Evolutionary conservation across 2,888 invertebrate species (phyloP).

Genomic region (Cantharis rufa): DNA sequence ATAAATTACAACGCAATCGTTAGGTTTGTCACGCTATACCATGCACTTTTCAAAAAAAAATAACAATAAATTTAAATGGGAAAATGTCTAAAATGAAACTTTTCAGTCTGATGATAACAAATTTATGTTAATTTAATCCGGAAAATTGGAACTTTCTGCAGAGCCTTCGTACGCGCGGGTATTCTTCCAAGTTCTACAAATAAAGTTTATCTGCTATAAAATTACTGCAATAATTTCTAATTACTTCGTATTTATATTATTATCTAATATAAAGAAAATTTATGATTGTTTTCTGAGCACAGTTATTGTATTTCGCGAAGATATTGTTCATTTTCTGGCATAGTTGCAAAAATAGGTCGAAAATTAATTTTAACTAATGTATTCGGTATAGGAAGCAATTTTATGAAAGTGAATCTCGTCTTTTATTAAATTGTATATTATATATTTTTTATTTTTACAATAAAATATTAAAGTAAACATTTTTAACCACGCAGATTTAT

Average conservation of each 20-base stretch:
- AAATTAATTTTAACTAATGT: background rate
- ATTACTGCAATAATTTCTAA: background rate
- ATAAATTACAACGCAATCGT: conserved; percentile 15
- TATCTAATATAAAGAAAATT: background rate
- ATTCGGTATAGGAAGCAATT: background rate
- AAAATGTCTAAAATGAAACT: background rate
- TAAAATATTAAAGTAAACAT: background rate
- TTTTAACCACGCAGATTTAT: background rate
- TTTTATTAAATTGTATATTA: background rate
- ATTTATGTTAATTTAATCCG: background rate
- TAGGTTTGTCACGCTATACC: conserved; percentile 10
- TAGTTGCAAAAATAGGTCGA: background rate
- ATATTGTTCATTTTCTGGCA: background rate
- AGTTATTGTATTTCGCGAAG: background rate
- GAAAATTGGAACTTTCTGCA: background rate
- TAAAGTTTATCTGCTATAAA: background rate
- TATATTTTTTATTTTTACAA: background rate
- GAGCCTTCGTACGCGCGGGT: background rate
- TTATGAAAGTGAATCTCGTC: background rate
- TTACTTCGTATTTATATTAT: background rate
- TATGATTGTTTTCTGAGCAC: background rate
- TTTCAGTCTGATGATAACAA: background rate
- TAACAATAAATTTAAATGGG: background rate
- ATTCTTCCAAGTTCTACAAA: background rate
- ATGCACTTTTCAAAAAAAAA: background rate